Percentiles rank a stretch among this genome's conserved stretches.
phyloP scores from a whole-genome alignment of 2,113 vertebrate genomes.

The Pygoscelis adeliae region DNA sequence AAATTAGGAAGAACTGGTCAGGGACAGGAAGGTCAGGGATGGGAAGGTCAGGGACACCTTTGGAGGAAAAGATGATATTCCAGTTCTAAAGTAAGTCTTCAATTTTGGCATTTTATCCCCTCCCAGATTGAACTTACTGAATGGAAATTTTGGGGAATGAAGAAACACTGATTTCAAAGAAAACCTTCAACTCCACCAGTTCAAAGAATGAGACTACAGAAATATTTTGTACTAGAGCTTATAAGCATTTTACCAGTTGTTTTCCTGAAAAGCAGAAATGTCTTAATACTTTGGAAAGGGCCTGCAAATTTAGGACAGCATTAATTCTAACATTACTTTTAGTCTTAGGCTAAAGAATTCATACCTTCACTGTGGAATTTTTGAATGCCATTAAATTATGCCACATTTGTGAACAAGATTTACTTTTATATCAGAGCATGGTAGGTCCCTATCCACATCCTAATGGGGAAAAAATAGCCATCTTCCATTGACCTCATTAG shows the following conservation, averaged over 20 bases:
- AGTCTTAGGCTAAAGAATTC: not conserved
- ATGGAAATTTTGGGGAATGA: not conserved
- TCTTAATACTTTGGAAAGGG: not conserved
- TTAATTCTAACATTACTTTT: not conserved
- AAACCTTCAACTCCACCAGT: not conserved
- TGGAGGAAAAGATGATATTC: not conserved
- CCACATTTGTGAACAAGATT: not conserved
- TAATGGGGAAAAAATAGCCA: not conserved
- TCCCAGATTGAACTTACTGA: not conserved
- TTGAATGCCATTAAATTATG: not conserved
- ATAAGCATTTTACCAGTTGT: not conserved
- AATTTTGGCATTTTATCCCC: not conserved
- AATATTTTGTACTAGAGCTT: not conserved
- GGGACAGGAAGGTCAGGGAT: not conserved
- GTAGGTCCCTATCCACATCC: not conserved
- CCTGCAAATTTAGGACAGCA: not conserved
- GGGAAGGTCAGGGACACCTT: not conserved
- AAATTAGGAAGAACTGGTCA: not conserved
- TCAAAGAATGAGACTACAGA: not conserved
- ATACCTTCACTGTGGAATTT: not conserved
- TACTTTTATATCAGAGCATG: not conserved
- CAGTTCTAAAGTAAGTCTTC: not conserved
- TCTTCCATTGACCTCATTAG: not conserved
- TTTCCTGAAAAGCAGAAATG: not conserved
- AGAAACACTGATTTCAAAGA: not conserved